Percentiles rank a stretch among this genome's conserved stretches.
These are phyloP conservation scores for Zaprionus obscuricornis DNA, from an alignment of 2,888 invertebrate genomes.

Conservation along the genomic window DNA sequence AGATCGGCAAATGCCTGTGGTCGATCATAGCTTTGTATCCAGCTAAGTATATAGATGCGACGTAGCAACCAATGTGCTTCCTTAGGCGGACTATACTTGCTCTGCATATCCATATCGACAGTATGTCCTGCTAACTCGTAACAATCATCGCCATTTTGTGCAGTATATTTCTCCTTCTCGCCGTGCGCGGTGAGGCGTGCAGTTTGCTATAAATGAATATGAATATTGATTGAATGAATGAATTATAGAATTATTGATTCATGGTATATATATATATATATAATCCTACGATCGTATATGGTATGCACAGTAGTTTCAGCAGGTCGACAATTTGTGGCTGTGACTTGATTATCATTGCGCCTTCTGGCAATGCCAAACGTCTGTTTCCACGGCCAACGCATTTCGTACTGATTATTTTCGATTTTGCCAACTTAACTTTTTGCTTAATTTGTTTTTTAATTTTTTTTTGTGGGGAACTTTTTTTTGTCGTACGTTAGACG, in stretches of 20 bases:
- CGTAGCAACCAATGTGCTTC: conserved; percentile 75
- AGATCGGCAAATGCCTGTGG: conserved; percentile 90
- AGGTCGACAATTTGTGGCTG: background rate
- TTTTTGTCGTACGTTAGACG: conserved; percentile 30
- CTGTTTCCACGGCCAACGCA: conserved; percentile 72
- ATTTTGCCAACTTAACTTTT: conserved; percentile 45
- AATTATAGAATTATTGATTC: background rate
- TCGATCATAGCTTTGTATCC: conserved; percentile 89
- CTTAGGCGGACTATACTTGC: conserved; percentile 64
- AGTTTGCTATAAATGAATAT: conserved; percentile 50
- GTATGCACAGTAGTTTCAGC: conserved; percentile 37
- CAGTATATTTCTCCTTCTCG: conserved; percentile 55
- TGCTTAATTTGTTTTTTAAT: conserved; percentile 30
- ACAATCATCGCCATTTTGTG: conserved; percentile 54
- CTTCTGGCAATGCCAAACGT: conserved; percentile 52
- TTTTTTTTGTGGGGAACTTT: conserved; percentile 32
- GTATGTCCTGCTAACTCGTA: conserved; percentile 41
- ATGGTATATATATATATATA: background rate
- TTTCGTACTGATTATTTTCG: conserved; percentile 61
- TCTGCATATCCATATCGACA: conserved; percentile 62
- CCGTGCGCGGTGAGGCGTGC: no score
- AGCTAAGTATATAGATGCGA: conserved; percentile 85
- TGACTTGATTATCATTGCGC: background rate
- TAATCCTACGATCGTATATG: conserved; percentile 65
- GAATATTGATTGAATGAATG: background rate